Percentiles rank a stretch among this genome's conserved stretches.
Conservation (phyloP, 2,113 vertebrate species). For the Galbula dea region DNA sequence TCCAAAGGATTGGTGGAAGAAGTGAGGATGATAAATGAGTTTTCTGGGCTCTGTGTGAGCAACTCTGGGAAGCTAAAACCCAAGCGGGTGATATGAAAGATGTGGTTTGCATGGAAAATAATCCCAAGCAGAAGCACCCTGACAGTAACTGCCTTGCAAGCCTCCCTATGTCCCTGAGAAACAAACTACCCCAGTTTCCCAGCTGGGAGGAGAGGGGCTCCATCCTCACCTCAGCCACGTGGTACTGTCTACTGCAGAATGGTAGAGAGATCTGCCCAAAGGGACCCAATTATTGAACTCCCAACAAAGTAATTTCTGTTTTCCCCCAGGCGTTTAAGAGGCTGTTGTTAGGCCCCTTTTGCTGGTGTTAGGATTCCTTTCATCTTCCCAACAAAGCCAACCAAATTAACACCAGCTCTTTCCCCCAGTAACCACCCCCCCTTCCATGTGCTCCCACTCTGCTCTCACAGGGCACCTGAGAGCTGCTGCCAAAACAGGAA, state of each 20-base stretch:
- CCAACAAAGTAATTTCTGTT: neutral
- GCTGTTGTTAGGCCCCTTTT: neutral
- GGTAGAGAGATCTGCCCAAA: neutral
- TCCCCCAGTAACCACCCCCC: neutral
- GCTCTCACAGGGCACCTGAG: slow-evolving; percentile 61
- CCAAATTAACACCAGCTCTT: slow-evolving; percentile 5
- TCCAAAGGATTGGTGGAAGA: neutral
- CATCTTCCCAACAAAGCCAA: neutral
- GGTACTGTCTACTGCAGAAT: neutral
- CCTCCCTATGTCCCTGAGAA: neutral
- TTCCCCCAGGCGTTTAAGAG: neutral
- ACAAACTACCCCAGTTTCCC: neutral
- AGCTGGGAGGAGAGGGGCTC: neutral
- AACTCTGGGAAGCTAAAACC: neutral
- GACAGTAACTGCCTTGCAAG: neutral
- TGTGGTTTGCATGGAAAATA: neutral
- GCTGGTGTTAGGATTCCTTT: neutral
- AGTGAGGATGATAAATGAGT: neutral
- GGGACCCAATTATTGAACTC: neutral
- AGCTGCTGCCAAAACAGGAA: slow-evolving; percentile 70
- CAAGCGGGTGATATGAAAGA: neutral
- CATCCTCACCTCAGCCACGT: rapidly evolving
- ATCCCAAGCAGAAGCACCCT: neutral
- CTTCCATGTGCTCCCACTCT: neutral
- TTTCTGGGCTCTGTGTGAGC: neutral